Evolutionary conservation across 2,888 invertebrate species (phyloP).

Genomic region (Dryococelus australis): DNA sequence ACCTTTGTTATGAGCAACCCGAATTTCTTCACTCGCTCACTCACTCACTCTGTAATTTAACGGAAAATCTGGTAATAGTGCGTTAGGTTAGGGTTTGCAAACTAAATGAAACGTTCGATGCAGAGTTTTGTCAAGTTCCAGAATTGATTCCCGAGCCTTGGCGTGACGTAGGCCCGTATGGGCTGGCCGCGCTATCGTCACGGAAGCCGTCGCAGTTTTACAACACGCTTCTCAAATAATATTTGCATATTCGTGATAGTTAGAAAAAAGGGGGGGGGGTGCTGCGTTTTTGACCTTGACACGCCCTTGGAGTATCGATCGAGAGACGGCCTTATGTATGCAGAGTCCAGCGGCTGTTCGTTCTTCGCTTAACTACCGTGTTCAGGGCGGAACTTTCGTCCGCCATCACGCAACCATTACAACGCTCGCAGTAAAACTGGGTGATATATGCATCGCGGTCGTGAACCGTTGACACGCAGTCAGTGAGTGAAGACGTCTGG

Average conservation of each 20-base stretch:
- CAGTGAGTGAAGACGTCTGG: too few species aligned
- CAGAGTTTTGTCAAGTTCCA: too few species aligned
- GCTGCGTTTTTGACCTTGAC: background rate
- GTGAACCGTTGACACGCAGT: too few species aligned
- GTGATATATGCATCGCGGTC: too few species aligned
- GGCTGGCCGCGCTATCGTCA: background rate
- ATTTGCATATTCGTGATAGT: background rate
- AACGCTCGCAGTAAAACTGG: background rate
- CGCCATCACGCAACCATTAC: background rate
- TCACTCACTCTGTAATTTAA: too few species aligned
- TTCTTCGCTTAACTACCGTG: too few species aligned
- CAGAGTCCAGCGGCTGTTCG: too few species aligned
- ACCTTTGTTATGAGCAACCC: too few species aligned
- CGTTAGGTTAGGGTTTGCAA: too few species aligned
- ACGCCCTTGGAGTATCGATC: background rate
- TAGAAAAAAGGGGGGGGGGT: background rate
- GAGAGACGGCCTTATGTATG: background rate
- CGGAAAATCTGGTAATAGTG: too few species aligned
- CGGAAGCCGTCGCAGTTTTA: background rate
- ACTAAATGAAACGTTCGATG: too few species aligned
- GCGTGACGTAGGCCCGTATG: background rate
- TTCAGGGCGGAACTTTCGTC: background rate
- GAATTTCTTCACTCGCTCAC: too few species aligned
- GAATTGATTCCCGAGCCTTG: background rate
- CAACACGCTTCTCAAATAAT: background rate